These are phyloP conservation scores for Hydra vulgaris DNA, from an alignment of 30 jellyfish, hydroid and myxozoan species.

Conservation along the genomic window DNA sequence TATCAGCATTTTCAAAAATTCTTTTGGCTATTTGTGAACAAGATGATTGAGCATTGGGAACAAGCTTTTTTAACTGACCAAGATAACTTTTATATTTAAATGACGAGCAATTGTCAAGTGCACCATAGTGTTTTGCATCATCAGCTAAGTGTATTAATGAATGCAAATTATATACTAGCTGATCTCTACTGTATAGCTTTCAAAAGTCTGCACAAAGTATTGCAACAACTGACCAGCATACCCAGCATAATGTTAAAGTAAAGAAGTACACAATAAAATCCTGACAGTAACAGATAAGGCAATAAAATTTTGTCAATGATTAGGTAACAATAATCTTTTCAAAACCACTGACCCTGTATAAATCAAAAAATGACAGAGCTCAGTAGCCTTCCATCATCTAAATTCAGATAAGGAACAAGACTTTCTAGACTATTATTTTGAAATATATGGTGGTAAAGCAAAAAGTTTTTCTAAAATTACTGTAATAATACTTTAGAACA, in stretches of 20 bases:
- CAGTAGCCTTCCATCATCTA: slow-evolving; percentile 38
- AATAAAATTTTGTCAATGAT: slow-evolving; percentile 7
- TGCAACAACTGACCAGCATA: slow-evolving; percentile 25
- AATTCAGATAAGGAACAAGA: slow-evolving; percentile 22
- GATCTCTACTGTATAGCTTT: slow-evolving; percentile 20
- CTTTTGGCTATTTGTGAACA: too few species aligned
- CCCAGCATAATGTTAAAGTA: slow-evolving; percentile 4
- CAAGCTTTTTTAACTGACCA: background rate
- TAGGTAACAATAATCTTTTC: slow-evolving; percentile 12
- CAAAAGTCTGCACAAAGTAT: slow-evolving; percentile 21
- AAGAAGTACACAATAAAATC: slow-evolving; percentile 20
- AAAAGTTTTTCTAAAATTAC: slow-evolving; percentile 11
- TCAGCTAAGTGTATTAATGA: slow-evolving; percentile 9
- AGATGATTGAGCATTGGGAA: background rate
- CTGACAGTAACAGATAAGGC: slow-evolving; percentile 18
- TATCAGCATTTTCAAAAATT: too few species aligned
- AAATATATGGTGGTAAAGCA: slow-evolving; percentile 10
- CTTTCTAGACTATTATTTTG: slow-evolving; percentile 18
- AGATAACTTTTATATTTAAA: background rate
- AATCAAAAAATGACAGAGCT: slow-evolving; percentile 23
- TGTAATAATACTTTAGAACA: slow-evolving; percentile 4
- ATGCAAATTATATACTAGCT: slow-evolving; percentile 30
- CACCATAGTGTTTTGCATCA: slow-evolving; percentile 22
- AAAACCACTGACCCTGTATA: slow-evolving; percentile 30
- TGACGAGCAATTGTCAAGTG: background rate